These are phyloP conservation scores for Pentamera pediparva DNA, from an alignment of 53 echinoderm and acorn worm species.

Conservation along the genomic window DNA sequence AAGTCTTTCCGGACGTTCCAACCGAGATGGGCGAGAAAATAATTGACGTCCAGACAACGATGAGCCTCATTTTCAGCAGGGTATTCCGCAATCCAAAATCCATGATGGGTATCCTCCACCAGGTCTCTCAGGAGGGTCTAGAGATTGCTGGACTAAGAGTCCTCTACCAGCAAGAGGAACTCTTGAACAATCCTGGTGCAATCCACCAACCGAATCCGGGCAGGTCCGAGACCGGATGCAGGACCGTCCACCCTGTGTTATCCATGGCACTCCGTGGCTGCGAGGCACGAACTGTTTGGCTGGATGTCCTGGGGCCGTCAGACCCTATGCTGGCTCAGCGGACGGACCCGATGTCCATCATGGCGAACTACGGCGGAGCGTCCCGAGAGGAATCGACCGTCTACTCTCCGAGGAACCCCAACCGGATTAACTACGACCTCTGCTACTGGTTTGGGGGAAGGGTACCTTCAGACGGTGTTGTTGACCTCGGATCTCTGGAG, in stretches of 20 bases:
- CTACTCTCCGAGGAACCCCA: conserved; percentile 80
- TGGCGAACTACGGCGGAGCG: conserved; percentile 77
- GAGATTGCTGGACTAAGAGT: conserved; percentile 73
- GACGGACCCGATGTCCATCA: conserved; percentile 84
- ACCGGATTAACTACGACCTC: conserved; percentile 76
- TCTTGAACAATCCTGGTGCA: conserved; percentile 34
- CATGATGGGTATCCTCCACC: conserved; percentile 68
- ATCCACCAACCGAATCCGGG: background rate
- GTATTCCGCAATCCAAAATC: conserved; percentile 53
- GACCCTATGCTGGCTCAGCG: conserved; percentile 85
- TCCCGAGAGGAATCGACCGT: conserved; percentile 73
- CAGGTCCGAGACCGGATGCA: background rate
- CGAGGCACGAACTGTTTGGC: conserved; percentile 67
- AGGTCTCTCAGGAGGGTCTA: conserved; percentile 75
- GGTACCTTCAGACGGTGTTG: conserved; percentile 61
- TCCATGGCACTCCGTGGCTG: conserved; percentile 65
- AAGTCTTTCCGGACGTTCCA: conserved; percentile 35
- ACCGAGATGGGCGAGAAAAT: conserved; percentile 49
- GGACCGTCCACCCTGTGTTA: conserved; percentile 45
- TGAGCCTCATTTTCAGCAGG: conserved; percentile 68
- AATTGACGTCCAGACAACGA: conserved; percentile 74
- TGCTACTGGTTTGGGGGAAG: conserved; percentile 90
- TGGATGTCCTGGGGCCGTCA: conserved; percentile 78
- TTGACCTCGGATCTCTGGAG: conserved; percentile 36
- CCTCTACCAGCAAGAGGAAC: conserved; percentile 57